These are phyloP conservation scores for Sycophila texana DNA, from an alignment of 2,888 invertebrate genomes.

Conservation along the genomic window DNA sequence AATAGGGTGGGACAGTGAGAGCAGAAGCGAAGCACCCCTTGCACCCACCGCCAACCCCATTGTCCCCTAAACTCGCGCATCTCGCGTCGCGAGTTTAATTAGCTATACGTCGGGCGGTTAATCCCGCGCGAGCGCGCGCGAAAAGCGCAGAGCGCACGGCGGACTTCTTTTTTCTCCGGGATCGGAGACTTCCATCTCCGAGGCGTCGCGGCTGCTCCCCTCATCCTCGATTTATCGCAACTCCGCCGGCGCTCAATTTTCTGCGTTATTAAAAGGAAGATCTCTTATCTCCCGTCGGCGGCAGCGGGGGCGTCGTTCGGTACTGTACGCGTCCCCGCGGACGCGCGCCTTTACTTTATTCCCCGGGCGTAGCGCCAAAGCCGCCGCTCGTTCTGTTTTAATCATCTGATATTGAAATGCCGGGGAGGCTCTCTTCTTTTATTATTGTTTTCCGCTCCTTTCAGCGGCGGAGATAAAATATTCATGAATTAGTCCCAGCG, in stretches of 20 bases:
- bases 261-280: constrained; percentile 45
- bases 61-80: background rate
- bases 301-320: background rate
- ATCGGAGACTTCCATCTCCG: background rate
- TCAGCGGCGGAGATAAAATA: no score
- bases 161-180: no score
- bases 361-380: background rate
- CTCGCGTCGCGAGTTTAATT: constrained; percentile 32
- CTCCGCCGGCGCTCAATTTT: constrained; percentile 16
- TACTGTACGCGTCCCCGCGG: background rate
- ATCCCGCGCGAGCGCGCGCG: no score
- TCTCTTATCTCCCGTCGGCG: constrained; percentile 29
- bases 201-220: background rate
- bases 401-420: constrained; percentile 7
- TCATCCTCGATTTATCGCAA: background rate
- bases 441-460: no score
- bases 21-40: no score
- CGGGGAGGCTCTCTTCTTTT: background rate
- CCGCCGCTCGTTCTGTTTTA: background rate
- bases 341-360: background rate
- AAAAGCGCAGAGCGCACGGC: no score
- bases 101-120: background rate
- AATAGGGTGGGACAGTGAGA: no score
- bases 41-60: no score
- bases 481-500: no score